Evolutionary conservation across 2,113 vertebrate genomes (phyloP), one percentile per base, ranked within the genome.

Genomic region (Hydrolagus affinis): DNA sequence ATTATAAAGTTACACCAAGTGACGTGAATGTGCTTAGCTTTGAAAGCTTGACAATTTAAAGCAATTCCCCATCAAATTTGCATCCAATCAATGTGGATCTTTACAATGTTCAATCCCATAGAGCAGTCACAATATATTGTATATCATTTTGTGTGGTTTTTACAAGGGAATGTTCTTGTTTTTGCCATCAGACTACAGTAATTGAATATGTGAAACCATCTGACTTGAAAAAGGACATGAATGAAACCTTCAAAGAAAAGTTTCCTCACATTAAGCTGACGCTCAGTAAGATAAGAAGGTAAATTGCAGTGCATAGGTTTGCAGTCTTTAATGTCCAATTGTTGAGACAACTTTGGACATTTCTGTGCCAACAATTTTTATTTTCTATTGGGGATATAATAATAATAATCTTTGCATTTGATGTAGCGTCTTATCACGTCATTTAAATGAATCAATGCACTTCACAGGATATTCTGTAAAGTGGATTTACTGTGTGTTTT

Each of bases 171-270:
- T 66, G 64, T 66, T 85, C 25, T 83, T 32, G 70, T 15, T 80
- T 86, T n/a, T 76, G 0, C 89, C 85, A 87, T 71, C 91, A 99
- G 97, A 99, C 98, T 9, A 99, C 98, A 0, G 96, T 99, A 28
- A 99, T 99, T 44, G 98, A 99, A 88, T 99, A 99, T 0, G 97
- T 99, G 89, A 99, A 98, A 87, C 97, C 98, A 0, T 96, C 96
- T 0, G 98, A 99, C 90, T 93, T 99, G 93, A 99, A 99, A 90
- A 98, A 97, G 88, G 97, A 98, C 92, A 99, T 99, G 98, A 99
- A 99, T 3, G 98, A 99, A 92, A 98, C 96, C 0, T 99, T 99
- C 70, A 95, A 94, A 87, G 98, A 98, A 88, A 99, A 99, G 91
- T 98, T 96, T 89, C 98, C 98, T 32, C 95, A 99, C 90, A 94